Percentiles rank a stretch among this genome's conserved stretches.
These are phyloP conservation scores for Callaeas wilsoni DNA, from an alignment of 2,113 vertebrate genomes.

Conservation along the genomic window DNA sequence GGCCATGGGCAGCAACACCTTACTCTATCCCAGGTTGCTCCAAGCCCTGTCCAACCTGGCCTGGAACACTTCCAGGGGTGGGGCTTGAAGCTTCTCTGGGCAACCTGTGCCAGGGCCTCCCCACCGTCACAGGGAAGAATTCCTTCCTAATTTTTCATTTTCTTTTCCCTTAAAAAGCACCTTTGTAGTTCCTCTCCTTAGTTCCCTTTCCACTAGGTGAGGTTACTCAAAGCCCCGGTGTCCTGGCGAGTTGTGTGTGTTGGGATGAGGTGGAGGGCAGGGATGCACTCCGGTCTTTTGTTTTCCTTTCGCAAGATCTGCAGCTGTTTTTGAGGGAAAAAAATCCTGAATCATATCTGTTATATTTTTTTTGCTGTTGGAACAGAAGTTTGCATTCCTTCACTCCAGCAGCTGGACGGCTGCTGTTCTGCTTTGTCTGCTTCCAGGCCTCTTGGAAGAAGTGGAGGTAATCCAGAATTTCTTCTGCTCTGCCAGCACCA, in stretches of 20 bases:
- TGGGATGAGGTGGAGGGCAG: not conserved
- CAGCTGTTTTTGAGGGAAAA: not conserved
- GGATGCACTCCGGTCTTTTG: not conserved
- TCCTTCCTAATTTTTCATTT: not conserved
- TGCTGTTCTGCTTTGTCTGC: not conserved
- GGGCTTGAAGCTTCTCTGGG: not conserved
- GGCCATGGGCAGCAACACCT: not conserved
- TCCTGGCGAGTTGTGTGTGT: fast-evolving
- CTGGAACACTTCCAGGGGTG: not conserved
- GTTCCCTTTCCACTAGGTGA: not conserved
- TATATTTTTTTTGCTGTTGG: not conserved
- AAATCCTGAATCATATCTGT: not conserved
- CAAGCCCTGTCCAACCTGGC: fast-evolving
- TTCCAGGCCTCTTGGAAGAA: not conserved
- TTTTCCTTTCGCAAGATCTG: not conserved
- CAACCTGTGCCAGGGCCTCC: not conserved
- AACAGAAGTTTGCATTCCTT: conserved; percentile 16
- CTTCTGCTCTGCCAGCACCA: not conserved
- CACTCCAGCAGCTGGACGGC: not conserved
- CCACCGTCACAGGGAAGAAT: not conserved
- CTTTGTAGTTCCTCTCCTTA: not conserved
- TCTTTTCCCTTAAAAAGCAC: not conserved
- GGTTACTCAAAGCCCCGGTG: not conserved
- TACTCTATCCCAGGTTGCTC: not conserved
- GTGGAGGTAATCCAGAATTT: not conserved